These are phyloP conservation scores for Galeopsomyia nigrocyanea DNA, from an alignment of 2,888 invertebrate species.

Conservation along the genomic window DNA sequence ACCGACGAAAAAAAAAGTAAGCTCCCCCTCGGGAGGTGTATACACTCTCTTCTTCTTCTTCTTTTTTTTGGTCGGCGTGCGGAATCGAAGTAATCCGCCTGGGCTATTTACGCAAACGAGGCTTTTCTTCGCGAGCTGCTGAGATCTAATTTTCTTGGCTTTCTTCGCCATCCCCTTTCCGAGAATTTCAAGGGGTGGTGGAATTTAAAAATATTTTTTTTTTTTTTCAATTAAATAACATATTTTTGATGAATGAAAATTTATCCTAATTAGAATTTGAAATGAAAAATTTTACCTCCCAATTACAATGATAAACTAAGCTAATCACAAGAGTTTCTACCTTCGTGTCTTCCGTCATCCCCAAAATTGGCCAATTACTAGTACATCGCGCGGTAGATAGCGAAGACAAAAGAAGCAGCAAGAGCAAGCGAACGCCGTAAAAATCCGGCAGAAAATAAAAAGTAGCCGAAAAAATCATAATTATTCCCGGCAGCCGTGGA, in stretches of 20 bases:
- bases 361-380: conserved; percentile 28
- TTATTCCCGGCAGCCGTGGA: conserved; percentile 23
- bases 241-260: too few relatives aligned
- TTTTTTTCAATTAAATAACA: background rate
- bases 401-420: conserved; percentile 29
- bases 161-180: conserved; percentile 41
- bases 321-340: background rate
- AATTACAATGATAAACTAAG: background rate
- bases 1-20: conserved; percentile 63
- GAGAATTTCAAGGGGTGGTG: conserved; percentile 58
- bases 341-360: background rate
- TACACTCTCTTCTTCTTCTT: conserved; percentile 1
- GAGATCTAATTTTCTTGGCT: conserved; percentile 24
- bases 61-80: conserved; percentile 16
- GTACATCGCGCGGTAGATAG: conserved; percentile 2
- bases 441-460: background rate
- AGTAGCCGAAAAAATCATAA: conserved; percentile 37
- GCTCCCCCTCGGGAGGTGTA: background rate
- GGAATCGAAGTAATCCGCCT: conserved; percentile 46
- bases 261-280: background rate
- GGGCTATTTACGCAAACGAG: conserved; percentile 45
- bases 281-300: conserved; percentile 4
- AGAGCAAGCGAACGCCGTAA: background rate
- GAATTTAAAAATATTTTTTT: conserved; percentile 13
- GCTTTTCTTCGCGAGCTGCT: conserved; percentile 7